Conservation (phyloP, 2,888 invertebrate species). For the Ephialtes manifestator region DNA sequence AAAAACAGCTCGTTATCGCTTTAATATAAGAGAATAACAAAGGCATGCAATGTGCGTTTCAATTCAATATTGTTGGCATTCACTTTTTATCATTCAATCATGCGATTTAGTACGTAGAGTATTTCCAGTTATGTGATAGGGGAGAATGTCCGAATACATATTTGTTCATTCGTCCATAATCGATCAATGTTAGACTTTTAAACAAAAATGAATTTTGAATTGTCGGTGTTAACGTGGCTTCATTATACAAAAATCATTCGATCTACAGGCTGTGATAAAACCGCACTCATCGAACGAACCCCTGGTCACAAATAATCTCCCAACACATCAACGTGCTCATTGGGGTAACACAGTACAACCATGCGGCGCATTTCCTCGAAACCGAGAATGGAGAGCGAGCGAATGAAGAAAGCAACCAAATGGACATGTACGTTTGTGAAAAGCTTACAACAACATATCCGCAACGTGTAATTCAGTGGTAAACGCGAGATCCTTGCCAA, state of each 20-base stretch:
- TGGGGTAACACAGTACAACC: neutral
- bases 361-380: neutral
- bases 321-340: neutral
- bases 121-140: neutral
- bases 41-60: neutral
- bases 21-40: conserved; percentile 23
- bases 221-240: neutral
- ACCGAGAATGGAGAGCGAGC: neutral
- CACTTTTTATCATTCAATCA: neutral
- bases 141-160: neutral
- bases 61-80: neutral
- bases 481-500: conserved; percentile 68
- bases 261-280: conserved; percentile 9
- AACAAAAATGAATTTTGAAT: neutral
- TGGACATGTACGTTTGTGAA: conserved; percentile 30
- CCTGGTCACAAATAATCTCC: neutral
- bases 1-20: conserved; percentile 25
- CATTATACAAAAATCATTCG: neutral
- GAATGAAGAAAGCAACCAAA: neutral
- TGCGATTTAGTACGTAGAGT: neutral
- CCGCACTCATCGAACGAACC: neutral
- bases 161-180: neutral
- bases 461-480: conserved; percentile 6
- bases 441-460: conserved; percentile 66
- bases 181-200: neutral